phyloP scores from a whole-genome alignment of 2,888 invertebrate genomes.

The Rhimphoctona megacephalus region DNA sequence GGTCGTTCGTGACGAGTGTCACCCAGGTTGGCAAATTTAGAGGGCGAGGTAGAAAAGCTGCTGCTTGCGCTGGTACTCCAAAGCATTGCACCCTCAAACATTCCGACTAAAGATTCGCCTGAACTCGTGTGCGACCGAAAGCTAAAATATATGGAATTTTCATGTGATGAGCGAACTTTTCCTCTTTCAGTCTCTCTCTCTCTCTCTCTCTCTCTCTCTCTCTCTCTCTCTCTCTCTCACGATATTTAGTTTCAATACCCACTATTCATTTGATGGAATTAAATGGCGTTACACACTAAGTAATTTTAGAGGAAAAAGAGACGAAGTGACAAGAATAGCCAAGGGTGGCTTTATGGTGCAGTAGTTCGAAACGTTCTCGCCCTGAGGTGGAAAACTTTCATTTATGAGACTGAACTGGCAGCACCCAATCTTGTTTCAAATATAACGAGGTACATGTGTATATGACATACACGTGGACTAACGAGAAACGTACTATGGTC shows the following conservation, averaged over 20 bases:
- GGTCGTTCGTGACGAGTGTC: conserved; percentile 33
- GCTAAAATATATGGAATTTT: conserved; percentile 50
- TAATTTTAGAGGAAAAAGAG: background rate
- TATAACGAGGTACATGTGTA: background rate
- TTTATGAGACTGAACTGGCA: conserved; percentile 40
- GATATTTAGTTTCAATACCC: background rate
- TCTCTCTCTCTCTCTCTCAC: background rate
- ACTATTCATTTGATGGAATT: background rate
- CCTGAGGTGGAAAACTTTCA: background rate
- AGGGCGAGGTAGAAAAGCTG: conserved; percentile 3
- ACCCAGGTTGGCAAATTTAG: conserved; percentile 22
- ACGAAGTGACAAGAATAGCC: background rate
- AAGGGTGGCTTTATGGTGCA: background rate
- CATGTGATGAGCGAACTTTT: background rate
- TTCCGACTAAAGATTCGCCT: background rate
- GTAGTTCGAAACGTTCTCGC: background rate
- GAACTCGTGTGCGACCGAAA: background rate
- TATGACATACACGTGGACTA: background rate
- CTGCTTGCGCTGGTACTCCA: background rate
- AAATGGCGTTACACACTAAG: background rate
- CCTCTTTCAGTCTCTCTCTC: too few species aligned
- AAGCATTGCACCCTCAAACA: conserved; percentile 9
- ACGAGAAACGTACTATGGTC: background rate
- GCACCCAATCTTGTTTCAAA: conserved; percentile 44
- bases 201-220: background rate